Conservation (phyloP, 2,888 invertebrate genomes). For the Microctonus brassicae region DNA sequence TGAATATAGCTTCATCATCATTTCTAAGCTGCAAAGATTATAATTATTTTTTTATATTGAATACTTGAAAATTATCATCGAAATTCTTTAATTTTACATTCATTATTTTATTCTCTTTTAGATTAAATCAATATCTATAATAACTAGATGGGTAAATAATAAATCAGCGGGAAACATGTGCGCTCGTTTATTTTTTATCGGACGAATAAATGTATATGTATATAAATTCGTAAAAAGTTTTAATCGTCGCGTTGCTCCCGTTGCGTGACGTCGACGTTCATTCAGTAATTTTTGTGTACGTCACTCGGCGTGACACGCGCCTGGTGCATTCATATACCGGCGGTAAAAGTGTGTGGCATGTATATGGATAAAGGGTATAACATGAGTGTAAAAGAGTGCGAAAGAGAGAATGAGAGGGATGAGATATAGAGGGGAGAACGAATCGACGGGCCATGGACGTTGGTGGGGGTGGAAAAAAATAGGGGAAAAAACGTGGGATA, state of each 20-base stretch:
- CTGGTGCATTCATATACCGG: conserved; percentile 25
- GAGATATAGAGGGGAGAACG: conserved; percentile 43
- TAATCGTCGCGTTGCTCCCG: conserved; percentile 36
- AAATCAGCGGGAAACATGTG: neutral
- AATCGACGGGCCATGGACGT: conserved; percentile 55
- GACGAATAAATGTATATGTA: neutral
- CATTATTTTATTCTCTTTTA: too few relatives aligned
- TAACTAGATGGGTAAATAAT: neutral
- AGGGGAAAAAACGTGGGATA: conserved; percentile 61
- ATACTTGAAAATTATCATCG: too few relatives aligned
- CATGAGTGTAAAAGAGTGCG: conserved; percentile 29
- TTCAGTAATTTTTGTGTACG: conserved; percentile 70
- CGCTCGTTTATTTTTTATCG: neutral
- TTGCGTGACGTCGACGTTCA: conserved; percentile 68
- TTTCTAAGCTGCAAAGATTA: neutral
- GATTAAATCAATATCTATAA: too few relatives aligned
- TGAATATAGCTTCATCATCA: conserved; percentile 10
- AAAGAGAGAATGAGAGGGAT: conserved; percentile 33
- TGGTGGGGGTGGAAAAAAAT: conserved; percentile 60
- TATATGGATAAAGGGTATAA: neutral
- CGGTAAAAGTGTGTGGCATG: conserved; percentile 22
- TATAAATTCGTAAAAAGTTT: conserved; percentile 18
- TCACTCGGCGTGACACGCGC: conserved; percentile 53
- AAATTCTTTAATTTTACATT: too few relatives aligned
- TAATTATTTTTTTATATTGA: neutral